Base-by-base conservation (phyloP, 1,140 invertebrate genomes). In the Procambarus virginalis region DNA sequence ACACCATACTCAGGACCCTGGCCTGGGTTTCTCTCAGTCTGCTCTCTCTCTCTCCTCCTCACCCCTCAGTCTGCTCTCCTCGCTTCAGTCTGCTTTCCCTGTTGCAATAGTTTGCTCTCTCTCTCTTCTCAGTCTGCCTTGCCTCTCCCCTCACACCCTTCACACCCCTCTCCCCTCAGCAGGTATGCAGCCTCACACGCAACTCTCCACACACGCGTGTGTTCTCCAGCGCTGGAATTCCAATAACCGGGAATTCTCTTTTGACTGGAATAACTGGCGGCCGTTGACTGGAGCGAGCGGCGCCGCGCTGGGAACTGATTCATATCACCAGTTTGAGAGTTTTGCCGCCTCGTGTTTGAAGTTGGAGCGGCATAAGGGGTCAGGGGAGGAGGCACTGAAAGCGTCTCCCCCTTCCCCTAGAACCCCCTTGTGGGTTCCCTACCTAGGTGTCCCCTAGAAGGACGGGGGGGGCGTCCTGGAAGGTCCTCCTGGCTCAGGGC, bases 211-310 rank as follows among this genome's bases (percentile, higher is more conserved):
- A 78, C 9, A 14, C 45, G 76, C 51, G 76, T 78, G 46, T 78
- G 34, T 48, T 48, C 46, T 49, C 76, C 76, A n/a, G 76, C 76
- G 6, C 76, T 34, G 76, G 76, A 78, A 78, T 78, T 78, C 76
- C 76, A 78, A 78, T 78, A 78, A 78, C 46, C 51, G 76, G 17
- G 76, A 78, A 51, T 78, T 78, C 76, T 51, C 76, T 78, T 78
- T 78, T 48, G 76, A 49, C 76, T 49, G 76, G 45, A 78, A 78
- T 78, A 78, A 78, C 76, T 78, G 76, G 46, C n/a, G 76, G 76
- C 51, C 76, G 51, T 48, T 64, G 60, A 64, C 60, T 64, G 60
- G 60, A 64, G 60, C 12, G 76, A 46, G 46, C 76, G 46, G 51
- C 20, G 51, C 46, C 6, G 45, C 46, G 75, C 34, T 45, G 48